A percentile compares a stretch with the other conserved stretches of the same genome.
Evolutionary conservation across 2,797 vertebrate genomes (phyloP).

Genomic region (Poecilia wingei): DNA sequence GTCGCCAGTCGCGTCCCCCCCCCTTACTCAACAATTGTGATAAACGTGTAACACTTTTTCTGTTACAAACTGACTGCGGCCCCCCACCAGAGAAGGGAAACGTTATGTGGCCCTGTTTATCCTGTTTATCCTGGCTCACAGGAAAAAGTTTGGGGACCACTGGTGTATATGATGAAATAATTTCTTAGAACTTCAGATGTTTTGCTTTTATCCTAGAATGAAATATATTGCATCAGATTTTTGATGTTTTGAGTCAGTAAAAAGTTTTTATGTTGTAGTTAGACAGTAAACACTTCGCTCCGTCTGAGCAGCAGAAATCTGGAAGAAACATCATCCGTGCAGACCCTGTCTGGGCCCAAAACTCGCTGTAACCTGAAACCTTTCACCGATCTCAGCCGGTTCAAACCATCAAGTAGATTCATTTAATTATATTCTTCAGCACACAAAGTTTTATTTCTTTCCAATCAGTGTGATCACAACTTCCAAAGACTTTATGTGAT

Average conservation of each 20-base stretch:
- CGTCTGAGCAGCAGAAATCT: conserved; percentile 28
- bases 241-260: conserved; percentile 34
- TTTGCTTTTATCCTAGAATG: background rate
- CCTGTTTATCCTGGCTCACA: too few species aligned
- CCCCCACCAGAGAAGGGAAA: too few species aligned
- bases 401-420: background rate
- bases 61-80: too few species aligned
- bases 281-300: conserved; percentile 36
- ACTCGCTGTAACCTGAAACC: background rate
- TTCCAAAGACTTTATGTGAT: too few species aligned
- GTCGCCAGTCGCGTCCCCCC: too few species aligned
- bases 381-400: background rate
- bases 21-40: too few species aligned
- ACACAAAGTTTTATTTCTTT: background rate
- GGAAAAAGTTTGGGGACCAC: too few species aligned
- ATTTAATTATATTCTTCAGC: background rate
- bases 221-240: background rate
- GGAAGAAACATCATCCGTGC: conserved; percentile 49
- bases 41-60: too few species aligned
- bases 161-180: background rate
- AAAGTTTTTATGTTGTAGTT: conserved; percentile 12
- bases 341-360: conserved; percentile 2
- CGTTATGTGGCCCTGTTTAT: too few species aligned
- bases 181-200: background rate
- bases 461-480: background rate